A percentile compares a stretch with the other conserved stretches of the same genome.
phyloP scores from a whole-genome alignment of 1,140 invertebrate species.

The Pogonomyrmex californicus region DNA sequence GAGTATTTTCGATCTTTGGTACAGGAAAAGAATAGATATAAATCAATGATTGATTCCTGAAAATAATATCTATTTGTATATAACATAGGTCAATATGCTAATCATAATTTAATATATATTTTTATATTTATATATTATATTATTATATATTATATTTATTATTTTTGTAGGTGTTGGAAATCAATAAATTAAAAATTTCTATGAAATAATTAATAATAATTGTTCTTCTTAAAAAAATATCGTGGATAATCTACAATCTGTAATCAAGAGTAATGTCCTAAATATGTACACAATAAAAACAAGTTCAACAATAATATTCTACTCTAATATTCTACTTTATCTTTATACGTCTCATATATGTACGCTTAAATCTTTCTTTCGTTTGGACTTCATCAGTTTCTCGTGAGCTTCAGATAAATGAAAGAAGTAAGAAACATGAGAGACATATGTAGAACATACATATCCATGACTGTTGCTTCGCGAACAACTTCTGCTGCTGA shows the following conservation, averaged over 20 bases:
- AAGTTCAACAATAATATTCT: neutral
- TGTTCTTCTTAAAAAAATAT: neutral
- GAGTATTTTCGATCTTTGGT: neutral
- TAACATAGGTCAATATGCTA: neutral
- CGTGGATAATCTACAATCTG: neutral
- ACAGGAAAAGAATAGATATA: neutral
- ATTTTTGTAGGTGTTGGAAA: neutral
- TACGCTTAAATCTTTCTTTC: neutral
- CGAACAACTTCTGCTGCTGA: neutral
- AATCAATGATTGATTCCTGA: neutral
- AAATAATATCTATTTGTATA: slow-evolving; percentile 13
- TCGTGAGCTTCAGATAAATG: neutral
- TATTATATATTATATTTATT: too few species aligned
- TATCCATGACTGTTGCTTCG: neutral
- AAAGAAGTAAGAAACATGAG: neutral
- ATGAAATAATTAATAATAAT: neutral
- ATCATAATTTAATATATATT: neutral
- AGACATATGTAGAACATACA: neutral
- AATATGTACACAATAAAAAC: neutral
- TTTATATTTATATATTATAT: too few species aligned
- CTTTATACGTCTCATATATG: neutral
- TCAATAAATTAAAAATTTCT: neutral
- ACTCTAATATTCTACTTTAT: neutral
- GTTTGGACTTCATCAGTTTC: neutral
- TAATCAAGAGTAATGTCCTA: neutral